phyloP scores from a whole-genome alignment of 2,888 invertebrate species.

The Tryphoninae sp. region DNA sequence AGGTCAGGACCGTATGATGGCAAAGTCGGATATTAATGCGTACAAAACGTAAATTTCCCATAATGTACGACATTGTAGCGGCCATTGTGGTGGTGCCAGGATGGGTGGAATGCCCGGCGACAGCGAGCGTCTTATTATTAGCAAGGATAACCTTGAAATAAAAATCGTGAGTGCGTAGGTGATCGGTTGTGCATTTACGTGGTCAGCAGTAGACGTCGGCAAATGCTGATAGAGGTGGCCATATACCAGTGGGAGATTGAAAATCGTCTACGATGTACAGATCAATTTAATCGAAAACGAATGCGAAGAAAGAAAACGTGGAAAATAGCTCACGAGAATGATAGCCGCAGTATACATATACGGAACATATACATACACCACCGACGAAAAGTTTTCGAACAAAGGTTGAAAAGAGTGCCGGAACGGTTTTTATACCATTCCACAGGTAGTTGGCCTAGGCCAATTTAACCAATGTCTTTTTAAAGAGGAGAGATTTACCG shows the following conservation, averaged over 20 bases:
- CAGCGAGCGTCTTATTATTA: too few relatives aligned
- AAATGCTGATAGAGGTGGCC: slow-evolving; percentile 1
- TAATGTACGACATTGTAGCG: slow-evolving; percentile 72
- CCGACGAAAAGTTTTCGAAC: too few relatives aligned
- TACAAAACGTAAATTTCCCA: too few relatives aligned
- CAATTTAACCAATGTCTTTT: too few relatives aligned
- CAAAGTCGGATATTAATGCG: neutral
- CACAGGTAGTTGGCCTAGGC: too few relatives aligned
- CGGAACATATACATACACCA: neutral
- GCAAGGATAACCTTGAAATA: too few relatives aligned
- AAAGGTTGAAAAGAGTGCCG: too few relatives aligned
- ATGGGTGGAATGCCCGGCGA: slow-evolving; percentile 43
- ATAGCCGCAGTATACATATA: neutral
- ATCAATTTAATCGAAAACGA: slow-evolving; percentile 38
- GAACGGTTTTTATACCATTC: too few relatives aligned
- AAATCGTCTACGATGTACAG: slow-evolving; percentile 63
- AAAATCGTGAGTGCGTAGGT: too few relatives aligned
- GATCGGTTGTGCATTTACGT: neutral
- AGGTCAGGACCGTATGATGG: neutral
- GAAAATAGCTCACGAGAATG: slow-evolving; percentile 24
- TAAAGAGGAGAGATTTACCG: too few relatives aligned
- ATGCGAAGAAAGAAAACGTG: slow-evolving; percentile 31
- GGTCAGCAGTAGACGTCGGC: neutral
- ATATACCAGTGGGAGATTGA: slow-evolving; percentile 66
- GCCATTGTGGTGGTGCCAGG: slow-evolving; percentile 72